Conservation (phyloP, 2,113 vertebrate species). For the Apus apus region DNA sequence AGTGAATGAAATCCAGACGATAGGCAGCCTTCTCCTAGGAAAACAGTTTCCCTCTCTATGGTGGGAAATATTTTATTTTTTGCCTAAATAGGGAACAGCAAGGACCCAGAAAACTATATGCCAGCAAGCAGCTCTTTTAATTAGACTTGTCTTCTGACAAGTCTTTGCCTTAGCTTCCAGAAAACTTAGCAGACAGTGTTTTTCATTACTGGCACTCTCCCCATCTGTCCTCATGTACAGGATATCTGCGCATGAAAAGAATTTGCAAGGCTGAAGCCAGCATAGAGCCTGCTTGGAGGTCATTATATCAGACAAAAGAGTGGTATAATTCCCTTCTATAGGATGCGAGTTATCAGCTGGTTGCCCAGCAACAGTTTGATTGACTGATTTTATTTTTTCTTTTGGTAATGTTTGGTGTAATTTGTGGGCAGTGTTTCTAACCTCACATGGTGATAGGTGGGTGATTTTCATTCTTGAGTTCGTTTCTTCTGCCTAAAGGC, state of each 20-base stretch:
- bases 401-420: background rate
- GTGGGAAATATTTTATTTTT: constrained; percentile 34
- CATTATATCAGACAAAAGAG: background rate
- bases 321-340: background rate
- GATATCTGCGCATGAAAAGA: background rate
- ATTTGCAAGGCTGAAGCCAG: background rate
- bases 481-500: background rate
- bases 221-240: background rate
- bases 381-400: background rate
- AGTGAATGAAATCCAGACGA: constrained; percentile 9
- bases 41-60: background rate
- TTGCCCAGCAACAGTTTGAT: background rate
- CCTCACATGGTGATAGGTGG: background rate
- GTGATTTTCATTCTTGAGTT: background rate
- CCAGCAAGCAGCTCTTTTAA: constrained; percentile 23
- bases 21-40: background rate
- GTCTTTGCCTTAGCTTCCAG: constrained; percentile 1
- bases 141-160: constrained; percentile 9
- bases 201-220: background rate
- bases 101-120: background rate
- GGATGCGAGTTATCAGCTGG: background rate
- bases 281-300: background rate
- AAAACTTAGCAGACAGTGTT: constrained; percentile 45
- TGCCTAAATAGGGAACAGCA: background rate
- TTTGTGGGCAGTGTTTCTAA: background rate